Conservation (phyloP, 2,888 invertebrate genomes). For the Chymomyza procnemis region DNA sequence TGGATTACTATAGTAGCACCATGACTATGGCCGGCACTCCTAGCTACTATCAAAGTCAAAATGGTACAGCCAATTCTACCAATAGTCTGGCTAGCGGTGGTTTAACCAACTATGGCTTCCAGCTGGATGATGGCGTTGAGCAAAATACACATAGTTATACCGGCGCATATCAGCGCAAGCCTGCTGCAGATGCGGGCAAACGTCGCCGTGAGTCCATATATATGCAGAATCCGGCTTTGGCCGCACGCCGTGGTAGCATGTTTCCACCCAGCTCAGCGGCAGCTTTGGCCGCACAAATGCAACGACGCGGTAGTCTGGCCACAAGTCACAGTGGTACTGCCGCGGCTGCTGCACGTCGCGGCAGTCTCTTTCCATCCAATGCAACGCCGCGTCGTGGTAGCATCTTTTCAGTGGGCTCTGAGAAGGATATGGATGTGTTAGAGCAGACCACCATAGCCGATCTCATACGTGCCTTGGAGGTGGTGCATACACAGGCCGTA, state of each 20-base stretch:
- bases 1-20: conserved; percentile 72
- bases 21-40: conserved; percentile 64
- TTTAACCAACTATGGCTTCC: conserved; percentile 50
- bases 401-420: conserved; percentile 75
- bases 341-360: conserved; percentile 64
- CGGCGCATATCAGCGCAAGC: conserved; percentile 65
- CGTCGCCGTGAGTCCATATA: conserved; percentile 74
- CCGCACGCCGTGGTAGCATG: conserved; percentile 72
- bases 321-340: conserved; percentile 52
- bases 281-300: conserved; percentile 48
- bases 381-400: conserved; percentile 66
- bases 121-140: conserved; percentile 47
- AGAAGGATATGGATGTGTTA: conserved; percentile 80
- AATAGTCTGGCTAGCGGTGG: conserved; percentile 47
- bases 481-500: conserved; percentile 81
- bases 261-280: conserved; percentile 57
- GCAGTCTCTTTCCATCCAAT: conserved; percentile 68
- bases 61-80: conserved; percentile 42
- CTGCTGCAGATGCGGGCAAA: conserved; percentile 30
- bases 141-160: conserved; percentile 40
- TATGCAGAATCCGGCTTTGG: conserved; percentile 71
- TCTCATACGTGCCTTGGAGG: conserved; percentile 86
- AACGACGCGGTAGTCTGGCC: conserved; percentile 70
- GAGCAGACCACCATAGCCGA: conserved; percentile 92
- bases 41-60: conserved; percentile 48